Conservation (phyloP, 53 echinoderm and acorn worm genomes). For the Echinarachnius parma region DNA sequence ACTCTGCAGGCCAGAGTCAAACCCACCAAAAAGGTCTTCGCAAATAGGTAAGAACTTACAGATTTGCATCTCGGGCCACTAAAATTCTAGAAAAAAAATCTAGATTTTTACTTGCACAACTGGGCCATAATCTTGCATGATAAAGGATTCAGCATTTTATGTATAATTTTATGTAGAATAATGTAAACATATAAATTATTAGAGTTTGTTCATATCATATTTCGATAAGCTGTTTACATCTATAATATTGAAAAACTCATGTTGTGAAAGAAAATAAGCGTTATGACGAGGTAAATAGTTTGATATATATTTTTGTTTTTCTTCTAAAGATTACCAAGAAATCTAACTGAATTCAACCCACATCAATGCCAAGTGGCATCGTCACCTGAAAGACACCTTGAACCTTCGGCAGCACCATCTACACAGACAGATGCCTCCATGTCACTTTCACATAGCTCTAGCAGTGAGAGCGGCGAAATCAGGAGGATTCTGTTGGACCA, state of each 20-base stretch:
- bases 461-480: conserved; percentile 10
- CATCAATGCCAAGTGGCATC: too few species aligned
- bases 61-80: neutral
- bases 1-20: neutral
- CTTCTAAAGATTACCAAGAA: too few species aligned
- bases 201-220: too few species aligned
- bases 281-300: too few species aligned
- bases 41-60: conserved; percentile 2
- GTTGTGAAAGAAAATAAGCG: too few species aligned
- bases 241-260: too few species aligned
- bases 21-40: neutral
- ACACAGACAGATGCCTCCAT: neutral
- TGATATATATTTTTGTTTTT: too few species aligned
- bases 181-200: neutral
- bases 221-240: too few species aligned
- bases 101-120: neutral
- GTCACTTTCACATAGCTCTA: conserved; percentile 8
- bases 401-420: neutral
- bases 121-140: neutral
- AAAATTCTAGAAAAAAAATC: too few species aligned
- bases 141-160: too few species aligned
- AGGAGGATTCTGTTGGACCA: conserved; percentile 19
- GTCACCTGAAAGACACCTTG: too few species aligned
- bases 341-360: too few species aligned
- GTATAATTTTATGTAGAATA: neutral